phyloP scores from a whole-genome alignment of 2,113 vertebrate genomes.

The Corythaeola cristata region DNA sequence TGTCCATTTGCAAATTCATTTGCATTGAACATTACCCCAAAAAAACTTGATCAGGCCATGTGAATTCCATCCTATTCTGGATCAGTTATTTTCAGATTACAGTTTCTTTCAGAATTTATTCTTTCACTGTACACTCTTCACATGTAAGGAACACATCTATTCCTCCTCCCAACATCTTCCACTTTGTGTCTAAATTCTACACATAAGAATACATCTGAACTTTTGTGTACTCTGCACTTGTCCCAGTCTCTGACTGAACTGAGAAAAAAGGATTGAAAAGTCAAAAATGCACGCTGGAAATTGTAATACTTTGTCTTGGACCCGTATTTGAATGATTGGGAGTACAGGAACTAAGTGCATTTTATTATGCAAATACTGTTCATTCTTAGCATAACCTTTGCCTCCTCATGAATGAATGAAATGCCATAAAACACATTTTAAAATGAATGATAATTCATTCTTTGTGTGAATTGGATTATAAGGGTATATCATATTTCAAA shows the following conservation, averaged over 20 bases:
- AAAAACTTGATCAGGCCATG: neutral
- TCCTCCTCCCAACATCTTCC: neutral
- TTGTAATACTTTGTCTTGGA: neutral
- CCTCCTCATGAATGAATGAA: constrained; percentile 24
- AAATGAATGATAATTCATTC: neutral
- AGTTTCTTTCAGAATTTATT: neutral
- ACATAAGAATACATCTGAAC: neutral
- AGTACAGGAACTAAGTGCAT: neutral
- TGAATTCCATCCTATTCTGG: neutral
- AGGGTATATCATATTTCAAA: neutral
- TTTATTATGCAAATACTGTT: constrained; percentile 41
- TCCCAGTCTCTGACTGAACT: neutral
- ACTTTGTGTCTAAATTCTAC: neutral
- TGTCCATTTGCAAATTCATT: neutral
- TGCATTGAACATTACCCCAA: neutral
- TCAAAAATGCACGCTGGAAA: neutral
- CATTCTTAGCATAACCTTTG: constrained; percentile 33
- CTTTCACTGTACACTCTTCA: neutral
- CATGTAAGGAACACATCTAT: rapidly evolving
- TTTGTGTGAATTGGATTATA: neutral
- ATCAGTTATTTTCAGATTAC: neutral
- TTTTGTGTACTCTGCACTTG: neutral
- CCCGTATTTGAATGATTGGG: neutral
- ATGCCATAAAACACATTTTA: neutral
- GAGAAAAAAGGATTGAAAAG: neutral